phyloP scores from a whole-genome alignment of 2,113 vertebrate genomes.

The Alces alces region DNA sequence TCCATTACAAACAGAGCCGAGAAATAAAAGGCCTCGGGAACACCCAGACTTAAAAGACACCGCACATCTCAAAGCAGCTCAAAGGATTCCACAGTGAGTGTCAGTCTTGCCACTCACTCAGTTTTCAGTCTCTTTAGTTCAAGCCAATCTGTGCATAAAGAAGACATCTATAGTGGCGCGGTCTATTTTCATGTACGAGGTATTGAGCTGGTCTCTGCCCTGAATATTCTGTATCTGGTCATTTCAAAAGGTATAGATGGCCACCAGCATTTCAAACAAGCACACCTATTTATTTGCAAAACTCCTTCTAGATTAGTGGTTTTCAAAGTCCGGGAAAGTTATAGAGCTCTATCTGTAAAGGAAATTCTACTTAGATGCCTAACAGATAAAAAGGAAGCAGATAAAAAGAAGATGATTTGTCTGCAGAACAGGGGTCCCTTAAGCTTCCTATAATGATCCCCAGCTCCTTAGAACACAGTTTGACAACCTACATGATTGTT shows the following conservation, averaged over 20 bases:
- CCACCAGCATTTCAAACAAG: not conserved
- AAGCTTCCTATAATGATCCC: not conserved
- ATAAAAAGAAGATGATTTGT: not conserved
- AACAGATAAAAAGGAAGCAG: not conserved
- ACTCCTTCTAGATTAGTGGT: not conserved
- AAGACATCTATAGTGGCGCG: fast-evolving
- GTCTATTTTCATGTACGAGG: not conserved
- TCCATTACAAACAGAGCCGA: not conserved
- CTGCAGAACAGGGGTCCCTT: not conserved
- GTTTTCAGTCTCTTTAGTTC: not conserved
- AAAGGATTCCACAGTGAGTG: not conserved
- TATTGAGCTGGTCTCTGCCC: no score
- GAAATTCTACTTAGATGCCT: not conserved
- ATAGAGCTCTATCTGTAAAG: not conserved
- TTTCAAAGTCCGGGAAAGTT: not conserved
- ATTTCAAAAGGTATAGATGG: not conserved
- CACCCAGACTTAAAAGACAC: not conserved
- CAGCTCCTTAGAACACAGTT: not conserved
- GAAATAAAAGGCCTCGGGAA: not conserved
- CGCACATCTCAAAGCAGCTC: not conserved
- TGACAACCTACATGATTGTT: not conserved
- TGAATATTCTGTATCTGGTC: not conserved
- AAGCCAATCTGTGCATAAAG: not conserved
- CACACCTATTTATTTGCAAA: not conserved
- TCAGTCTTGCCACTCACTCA: not conserved